phyloP scores from a whole-genome alignment of 2,888 invertebrate genomes.

The Phymatocera aterrima region DNA sequence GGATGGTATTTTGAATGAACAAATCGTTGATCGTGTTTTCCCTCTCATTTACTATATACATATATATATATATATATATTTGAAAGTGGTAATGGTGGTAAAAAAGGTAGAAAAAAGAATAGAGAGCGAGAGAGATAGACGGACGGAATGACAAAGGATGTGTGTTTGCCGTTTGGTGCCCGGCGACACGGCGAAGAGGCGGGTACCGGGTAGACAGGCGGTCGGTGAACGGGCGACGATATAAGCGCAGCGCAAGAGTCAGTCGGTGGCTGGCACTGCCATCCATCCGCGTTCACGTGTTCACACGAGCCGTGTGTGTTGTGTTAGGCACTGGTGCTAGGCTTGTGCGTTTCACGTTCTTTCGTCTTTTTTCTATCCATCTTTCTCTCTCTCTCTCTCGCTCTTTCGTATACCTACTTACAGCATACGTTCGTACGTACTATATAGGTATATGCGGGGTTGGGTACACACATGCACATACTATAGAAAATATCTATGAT shows the following conservation, averaged over 20 bases:
- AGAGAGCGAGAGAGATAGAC: slow-evolving; percentile 54
- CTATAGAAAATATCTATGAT: slow-evolving; percentile 1
- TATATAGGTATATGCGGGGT: too few relatives aligned
- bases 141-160: slow-evolving; percentile 6
- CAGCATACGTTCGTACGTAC: too few relatives aligned
- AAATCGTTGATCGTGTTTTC: too few relatives aligned
- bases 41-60: background rate
- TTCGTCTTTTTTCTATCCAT: background rate
- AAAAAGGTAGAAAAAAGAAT: slow-evolving; percentile 22
- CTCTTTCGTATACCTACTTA: background rate
- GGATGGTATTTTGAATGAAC: too few relatives aligned
- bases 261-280: slow-evolving; percentile 72
- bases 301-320: background rate
- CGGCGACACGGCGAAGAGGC: background rate
- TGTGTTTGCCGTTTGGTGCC: slow-evolving; percentile 1
- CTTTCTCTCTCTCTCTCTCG: background rate
- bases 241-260: slow-evolving; percentile 38
- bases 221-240: slow-evolving; percentile 34
- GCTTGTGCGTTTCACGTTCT: background rate
- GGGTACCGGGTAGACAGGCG: background rate
- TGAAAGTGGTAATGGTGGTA: background rate
- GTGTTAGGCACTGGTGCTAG: too few relatives aligned
- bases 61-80: background rate
- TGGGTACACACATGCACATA: background rate
- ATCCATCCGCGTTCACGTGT: slow-evolving; percentile 61